Conservation (phyloP, 37 sponge, comb jelly and placozoan species). For the Dysidea cf. avara region DNA sequence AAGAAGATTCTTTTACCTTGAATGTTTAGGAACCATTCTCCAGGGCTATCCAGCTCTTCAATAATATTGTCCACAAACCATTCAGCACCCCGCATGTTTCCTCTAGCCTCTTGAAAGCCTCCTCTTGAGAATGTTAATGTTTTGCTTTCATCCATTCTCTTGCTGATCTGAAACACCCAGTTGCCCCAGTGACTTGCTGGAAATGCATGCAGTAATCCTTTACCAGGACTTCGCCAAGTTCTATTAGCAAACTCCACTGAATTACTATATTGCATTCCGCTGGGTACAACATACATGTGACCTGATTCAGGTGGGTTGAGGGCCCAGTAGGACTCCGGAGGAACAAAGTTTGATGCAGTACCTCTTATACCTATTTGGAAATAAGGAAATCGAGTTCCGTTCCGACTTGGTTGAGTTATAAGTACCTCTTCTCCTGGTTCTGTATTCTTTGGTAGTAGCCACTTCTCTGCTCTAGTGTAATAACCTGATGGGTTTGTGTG, state of each 20-base stretch:
- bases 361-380: constrained; percentile 59
- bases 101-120: constrained; percentile 51
- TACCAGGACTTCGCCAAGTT: constrained; percentile 27
- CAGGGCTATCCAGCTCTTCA: constrained; percentile 56
- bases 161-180: constrained; percentile 45
- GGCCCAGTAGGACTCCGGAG: constrained; percentile 42
- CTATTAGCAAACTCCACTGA: constrained; percentile 7
- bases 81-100: constrained; percentile 37
- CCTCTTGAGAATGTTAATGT: constrained; percentile 44
- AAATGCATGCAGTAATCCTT: constrained; percentile 30
- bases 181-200: constrained; percentile 46
- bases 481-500: constrained; percentile 53
- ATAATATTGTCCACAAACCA: constrained; percentile 56
- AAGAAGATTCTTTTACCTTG: constrained; percentile 27
- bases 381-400: constrained; percentile 32
- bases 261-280: constrained; percentile 32
- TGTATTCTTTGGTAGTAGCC: constrained; percentile 31
- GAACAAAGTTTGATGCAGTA: constrained; percentile 27
- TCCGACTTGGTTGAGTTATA: constrained; percentile 17
- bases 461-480: constrained; percentile 14
- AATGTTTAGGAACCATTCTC: constrained; percentile 48
- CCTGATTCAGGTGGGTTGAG: constrained; percentile 23
- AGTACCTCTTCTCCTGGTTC: constrained; percentile 17
- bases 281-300: constrained; percentile 21
- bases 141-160: constrained; percentile 7